Base-by-base conservation (phyloP, 2,888 invertebrate genomes). In the Sialis fuliginosa region DNA sequence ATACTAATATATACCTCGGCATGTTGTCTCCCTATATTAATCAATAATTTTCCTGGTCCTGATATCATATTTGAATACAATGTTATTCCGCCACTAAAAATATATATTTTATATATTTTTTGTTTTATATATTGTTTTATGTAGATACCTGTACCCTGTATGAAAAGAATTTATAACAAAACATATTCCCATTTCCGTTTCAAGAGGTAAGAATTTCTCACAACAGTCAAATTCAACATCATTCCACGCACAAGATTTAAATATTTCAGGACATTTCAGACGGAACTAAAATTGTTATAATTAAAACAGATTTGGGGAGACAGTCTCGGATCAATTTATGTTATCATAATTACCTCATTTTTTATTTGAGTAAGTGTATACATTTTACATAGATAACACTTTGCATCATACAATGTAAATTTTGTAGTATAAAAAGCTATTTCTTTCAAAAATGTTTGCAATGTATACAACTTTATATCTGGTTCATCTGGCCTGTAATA, bases 171-270 rank as follows among this genome's bases (percentile, higher is more conserved):
- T 77, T 42, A 76, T 70, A 1, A 79, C 72, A 60, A 67, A 80
- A 58, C 85, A 86, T 44, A 65, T 57, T 4, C 85, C 85, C 54
- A 77, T 76, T 59, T 83, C 83, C 0, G 84, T 83, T 53, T 72
- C 69, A 13, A 82, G 57, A 1, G 77, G 76, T 49, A 71, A 63
- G 56, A 86, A 84, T 55, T 76, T 65, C 33, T 77, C 68, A 57
- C 85, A 85, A 55, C 86, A 86, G 53, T 81, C 68, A 54, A 85
- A 76, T 6, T 63, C 56, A 47, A 64, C 55, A 10, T 67, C 69
- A 49, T 77, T 76, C 77, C 82, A 84, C 49, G 63, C 70, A 58
- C 84, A 84, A 42, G 63, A 67, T 34, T 60, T 54, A 51, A 85
- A 69, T 5, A 84, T 60, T 37, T 74, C 65, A 31, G 68, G 57